These are phyloP conservation scores for Podocnemis expansa DNA, from an alignment of 2,113 vertebrate genomes.

Conservation along the genomic window DNA sequence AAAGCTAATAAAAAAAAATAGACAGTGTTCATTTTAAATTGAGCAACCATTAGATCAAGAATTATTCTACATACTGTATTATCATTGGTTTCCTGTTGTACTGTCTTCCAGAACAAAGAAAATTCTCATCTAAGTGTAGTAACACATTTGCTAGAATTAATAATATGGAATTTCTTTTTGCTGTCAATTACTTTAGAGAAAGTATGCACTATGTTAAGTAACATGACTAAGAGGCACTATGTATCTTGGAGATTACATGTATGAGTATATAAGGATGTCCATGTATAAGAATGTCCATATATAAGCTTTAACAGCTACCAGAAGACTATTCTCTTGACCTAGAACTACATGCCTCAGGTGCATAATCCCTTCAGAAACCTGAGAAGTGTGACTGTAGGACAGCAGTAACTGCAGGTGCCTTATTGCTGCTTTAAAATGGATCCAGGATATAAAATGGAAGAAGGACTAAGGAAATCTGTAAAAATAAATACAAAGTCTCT, in stretches of 20 bases:
- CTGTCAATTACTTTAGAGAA: neutral
- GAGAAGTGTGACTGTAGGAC: neutral
- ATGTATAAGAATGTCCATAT: accelerated
- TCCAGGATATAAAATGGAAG: neutral
- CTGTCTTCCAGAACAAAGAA: neutral
- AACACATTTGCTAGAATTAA: neutral
- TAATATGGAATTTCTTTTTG: neutral
- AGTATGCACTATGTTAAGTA: neutral
- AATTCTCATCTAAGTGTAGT: neutral
- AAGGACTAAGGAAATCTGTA: neutral
- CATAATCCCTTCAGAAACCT: neutral
- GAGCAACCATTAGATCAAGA: constrained; percentile 7
- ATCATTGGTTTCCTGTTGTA: neutral
- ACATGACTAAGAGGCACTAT: neutral
- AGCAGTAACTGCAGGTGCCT: neutral
- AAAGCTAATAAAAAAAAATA: neutral
- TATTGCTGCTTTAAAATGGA: neutral
- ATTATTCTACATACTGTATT: neutral
- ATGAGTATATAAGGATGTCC: neutral
- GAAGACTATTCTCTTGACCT: neutral
- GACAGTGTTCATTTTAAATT: neutral
- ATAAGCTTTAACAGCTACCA: neutral
- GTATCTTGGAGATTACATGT: neutral
- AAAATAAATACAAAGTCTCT: neutral
- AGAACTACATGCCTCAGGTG: neutral